Percentiles rank a stretch among this genome's conserved stretches.
phyloP scores from a whole-genome alignment of 2,113 vertebrate species.

The Brachypteracias leptosomus region DNA sequence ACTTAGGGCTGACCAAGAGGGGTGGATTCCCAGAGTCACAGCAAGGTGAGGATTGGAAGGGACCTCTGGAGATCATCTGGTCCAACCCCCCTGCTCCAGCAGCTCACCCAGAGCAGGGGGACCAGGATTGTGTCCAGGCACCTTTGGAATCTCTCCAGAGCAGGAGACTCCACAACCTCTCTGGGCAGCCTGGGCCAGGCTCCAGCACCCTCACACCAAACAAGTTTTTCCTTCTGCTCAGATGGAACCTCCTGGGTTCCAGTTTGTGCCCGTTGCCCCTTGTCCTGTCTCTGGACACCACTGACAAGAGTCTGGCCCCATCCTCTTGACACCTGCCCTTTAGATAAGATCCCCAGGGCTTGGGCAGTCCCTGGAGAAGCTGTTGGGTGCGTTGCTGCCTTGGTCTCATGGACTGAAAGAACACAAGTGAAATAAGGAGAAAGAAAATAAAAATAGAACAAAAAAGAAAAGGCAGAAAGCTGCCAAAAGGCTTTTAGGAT shows the following conservation, averaged over 20 bases:
- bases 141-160: neutral
- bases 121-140: neutral
- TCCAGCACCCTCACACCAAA: neutral
- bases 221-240: neutral
- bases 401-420: neutral
- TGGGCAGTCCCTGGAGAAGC: neutral
- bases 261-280: neutral
- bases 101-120: neutral
- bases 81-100: neutral
- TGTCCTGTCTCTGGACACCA: neutral
- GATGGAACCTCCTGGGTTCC: neutral
- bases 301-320: neutral
- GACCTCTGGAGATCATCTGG: neutral
- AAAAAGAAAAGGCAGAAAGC: fast-evolving
- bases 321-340: neutral
- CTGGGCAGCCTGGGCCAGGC: neutral
- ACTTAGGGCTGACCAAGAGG: neutral
- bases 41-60: neutral
- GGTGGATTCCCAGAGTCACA: neutral
- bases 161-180: neutral
- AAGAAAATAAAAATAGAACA: neutral
- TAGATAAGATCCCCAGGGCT: neutral
- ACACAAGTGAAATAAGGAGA: neutral
- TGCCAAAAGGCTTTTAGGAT: neutral
- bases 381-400: neutral